Evolutionary conservation across 2,113 vertebrate genomes (phyloP), one percentile per base, ranked within the genome.

Genomic region (Rhegmatorhina hoffmannsi): DNA sequence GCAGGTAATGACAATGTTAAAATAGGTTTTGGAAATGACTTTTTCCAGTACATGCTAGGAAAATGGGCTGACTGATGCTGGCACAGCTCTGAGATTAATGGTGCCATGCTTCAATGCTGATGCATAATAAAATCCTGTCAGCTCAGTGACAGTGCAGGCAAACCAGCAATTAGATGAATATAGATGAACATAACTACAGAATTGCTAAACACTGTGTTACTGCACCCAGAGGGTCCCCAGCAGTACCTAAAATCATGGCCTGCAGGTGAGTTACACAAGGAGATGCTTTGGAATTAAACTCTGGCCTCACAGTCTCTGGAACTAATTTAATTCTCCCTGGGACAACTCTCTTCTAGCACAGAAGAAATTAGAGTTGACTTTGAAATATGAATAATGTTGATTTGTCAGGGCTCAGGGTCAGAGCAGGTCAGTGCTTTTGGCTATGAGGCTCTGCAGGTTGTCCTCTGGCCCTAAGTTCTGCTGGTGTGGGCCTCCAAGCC

Each of bases 311-410:
- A 84, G 4, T 92, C 62, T 83, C 88, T 90, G 70, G 56, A 90
- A 82, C 77, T 90, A 90, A 92, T 84, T 94, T 82, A 89, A 92
- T 96, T 94, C 89, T 80, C 70, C 33, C 44, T 7, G 4, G 44
- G 55, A 83, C 21, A 26, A 84, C 89, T 60, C 46, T 66, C 11
- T 9, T 56, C 44, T 94, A 56, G 47, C 74, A 31, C 25, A 31
- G 73, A 80, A 80, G 75, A 67, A 66, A 72, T 44, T 75, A 76
- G n/a, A 26, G n/a, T 60, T 87, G 84, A 60, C 34, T 87, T 25
- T 83, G 77, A 91, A 96, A 92, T 15, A 26, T 44, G 74, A 95
- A 81, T 90, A 85, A 83, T 76, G 78, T 18, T 87, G 77, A 89
- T 90, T 86, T 93, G 68, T 88, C 77, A 92, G 14, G 44, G 58